These are phyloP conservation scores for Mesitornis unicolor DNA, from an alignment of 2,113 vertebrate species.

Conservation along the genomic window DNA sequence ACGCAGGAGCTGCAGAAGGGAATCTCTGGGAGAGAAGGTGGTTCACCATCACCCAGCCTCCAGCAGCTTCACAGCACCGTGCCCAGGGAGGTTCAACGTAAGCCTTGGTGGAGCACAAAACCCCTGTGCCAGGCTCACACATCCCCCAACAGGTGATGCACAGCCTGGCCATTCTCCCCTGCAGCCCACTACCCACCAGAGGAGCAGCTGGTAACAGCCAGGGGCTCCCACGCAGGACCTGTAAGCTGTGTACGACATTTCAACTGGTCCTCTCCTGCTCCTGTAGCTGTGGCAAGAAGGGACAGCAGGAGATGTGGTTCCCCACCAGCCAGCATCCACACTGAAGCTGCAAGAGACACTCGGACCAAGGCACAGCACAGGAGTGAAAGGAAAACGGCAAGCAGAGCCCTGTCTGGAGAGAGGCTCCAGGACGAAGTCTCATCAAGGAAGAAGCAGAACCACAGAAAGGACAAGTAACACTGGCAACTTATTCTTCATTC, in stretches of 20 bases:
- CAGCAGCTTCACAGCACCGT: fast-evolving
- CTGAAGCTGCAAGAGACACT: not conserved
- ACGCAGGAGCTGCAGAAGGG: fast-evolving
- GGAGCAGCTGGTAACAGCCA: not conserved
- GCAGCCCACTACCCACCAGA: not conserved
- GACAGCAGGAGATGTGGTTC: not conserved
- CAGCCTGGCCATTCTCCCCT: fast-evolving
- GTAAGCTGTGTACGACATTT: not conserved
- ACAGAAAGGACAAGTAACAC: not conserved
- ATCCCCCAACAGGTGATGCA: fast-evolving
- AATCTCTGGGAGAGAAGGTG: fast-evolving
- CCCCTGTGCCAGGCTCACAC: too few relatives aligned
- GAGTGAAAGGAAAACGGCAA: not conserved
- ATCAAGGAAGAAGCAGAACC: not conserved
- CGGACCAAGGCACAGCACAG: fast-evolving
- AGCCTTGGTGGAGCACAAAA: fast-evolving
- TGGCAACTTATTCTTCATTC: slow-evolving; percentile 32
- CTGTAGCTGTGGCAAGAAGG: fast-evolving
- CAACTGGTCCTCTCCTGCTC: too few relatives aligned
- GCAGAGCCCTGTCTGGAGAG: fast-evolving
- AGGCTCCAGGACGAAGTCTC: not conserved
- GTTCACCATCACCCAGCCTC: too few relatives aligned
- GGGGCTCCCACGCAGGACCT: not conserved
- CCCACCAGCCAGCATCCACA: fast-evolving
- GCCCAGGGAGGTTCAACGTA: fast-evolving